A percentile compares a stretch with the other conserved stretches of the same genome.
Conservation (phyloP, 2,888 invertebrate genomes). For the Hypercompe scribonia region DNA sequence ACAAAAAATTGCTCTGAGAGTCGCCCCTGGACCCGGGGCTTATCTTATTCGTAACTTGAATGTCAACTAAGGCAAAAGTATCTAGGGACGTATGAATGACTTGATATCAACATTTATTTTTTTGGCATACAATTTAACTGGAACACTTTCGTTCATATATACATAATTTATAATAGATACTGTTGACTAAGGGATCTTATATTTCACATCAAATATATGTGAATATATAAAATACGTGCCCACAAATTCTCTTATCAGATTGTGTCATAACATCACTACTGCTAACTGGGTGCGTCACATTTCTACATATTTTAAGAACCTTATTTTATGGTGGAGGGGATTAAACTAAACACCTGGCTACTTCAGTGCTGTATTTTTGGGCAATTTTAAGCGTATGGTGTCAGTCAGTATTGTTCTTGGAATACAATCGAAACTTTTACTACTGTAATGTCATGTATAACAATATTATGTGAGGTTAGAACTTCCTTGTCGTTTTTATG, state of each 20-base stretch:
- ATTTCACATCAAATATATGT: not conserved
- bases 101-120: slow-evolving; percentile 1
- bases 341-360: not conserved
- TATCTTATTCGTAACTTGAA: not conserved
- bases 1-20: not conserved
- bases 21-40: not conserved
- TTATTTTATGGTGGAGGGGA: not conserved
- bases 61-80: not conserved
- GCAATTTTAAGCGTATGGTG: no score
- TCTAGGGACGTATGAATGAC: not conserved
- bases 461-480: no score
- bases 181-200: not conserved
- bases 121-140: not conserved
- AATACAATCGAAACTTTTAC: no score
- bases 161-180: no score
- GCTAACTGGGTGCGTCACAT: not conserved
- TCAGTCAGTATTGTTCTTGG: no score
- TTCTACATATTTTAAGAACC: not conserved
- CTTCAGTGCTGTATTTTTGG: no score
- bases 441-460: no score
- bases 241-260: no score
- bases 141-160: not conserved
- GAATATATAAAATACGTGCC: no score
- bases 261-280: not conserved
- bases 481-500: no score